These are phyloP conservation scores for Lepeophtheirus salmonis DNA, from an alignment of 1,140 invertebrate species.

Conservation along the genomic window DNA sequence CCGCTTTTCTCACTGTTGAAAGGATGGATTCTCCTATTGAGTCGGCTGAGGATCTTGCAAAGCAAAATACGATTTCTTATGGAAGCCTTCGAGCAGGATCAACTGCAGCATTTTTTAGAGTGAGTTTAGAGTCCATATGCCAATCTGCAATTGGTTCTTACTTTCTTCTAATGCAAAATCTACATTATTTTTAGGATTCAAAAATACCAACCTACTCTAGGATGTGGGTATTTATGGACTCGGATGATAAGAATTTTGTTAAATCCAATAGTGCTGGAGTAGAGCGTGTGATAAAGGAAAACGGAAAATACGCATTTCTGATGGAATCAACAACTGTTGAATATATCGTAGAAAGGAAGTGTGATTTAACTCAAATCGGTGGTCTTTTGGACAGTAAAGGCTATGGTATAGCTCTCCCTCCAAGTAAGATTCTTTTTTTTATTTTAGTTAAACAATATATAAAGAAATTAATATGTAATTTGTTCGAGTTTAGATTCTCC, in stretches of 20 bases:
- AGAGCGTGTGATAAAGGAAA: slow-evolving; percentile 28
- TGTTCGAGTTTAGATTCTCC: slow-evolving; percentile 43
- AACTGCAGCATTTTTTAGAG: slow-evolving; percentile 34
- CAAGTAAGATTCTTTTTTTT: slow-evolving; percentile 21
- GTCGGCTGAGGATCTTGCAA: slow-evolving; percentile 38
- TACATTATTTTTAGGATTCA: slow-evolving; percentile 27
- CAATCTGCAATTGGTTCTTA: not conserved
- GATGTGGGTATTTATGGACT: slow-evolving; percentile 35
- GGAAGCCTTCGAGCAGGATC: slow-evolving; percentile 35
- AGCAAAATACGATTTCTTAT: slow-evolving; percentile 39
- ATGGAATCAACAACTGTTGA: slow-evolving; percentile 33
- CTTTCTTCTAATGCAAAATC: not conserved
- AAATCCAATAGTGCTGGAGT: slow-evolving; percentile 31
- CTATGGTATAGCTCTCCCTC: slow-evolving; percentile 30
- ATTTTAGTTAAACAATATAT: too few relatives aligned
- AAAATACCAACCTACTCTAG: slow-evolving; percentile 33
- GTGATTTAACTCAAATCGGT: slow-evolving; percentile 31
- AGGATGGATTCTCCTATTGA: slow-evolving; percentile 39
- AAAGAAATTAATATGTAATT: not conserved
- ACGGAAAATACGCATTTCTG: slow-evolving; percentile 31
- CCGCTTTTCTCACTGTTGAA: slow-evolving; percentile 44
- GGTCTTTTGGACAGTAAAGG: slow-evolving; percentile 32
- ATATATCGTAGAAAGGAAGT: slow-evolving; percentile 30
- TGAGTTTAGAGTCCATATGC: slow-evolving; percentile 22
- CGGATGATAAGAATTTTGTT: slow-evolving; percentile 26